Conservation (phyloP, 2,797 vertebrate genomes). For the Pangasius macronema region DNA sequence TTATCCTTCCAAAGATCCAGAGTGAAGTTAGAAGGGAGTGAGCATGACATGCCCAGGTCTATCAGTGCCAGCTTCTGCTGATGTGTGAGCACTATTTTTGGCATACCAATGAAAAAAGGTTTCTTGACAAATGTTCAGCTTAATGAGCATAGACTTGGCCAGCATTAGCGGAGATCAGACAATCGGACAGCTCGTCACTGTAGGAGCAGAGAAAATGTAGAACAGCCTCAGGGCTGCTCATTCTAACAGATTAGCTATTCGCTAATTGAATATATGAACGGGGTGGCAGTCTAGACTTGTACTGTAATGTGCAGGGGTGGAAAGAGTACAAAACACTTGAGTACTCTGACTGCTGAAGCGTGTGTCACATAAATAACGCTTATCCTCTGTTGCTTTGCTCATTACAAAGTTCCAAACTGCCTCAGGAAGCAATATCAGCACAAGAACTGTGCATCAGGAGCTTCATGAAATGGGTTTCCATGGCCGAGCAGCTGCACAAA, state of each 20-base stretch:
- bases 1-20: not conserved
- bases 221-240: slow-evolving; percentile 10
- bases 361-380: not conserved
- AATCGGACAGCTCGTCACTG: not conserved
- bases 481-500: not conserved
- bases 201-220: slow-evolving; percentile 5
- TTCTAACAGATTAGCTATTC: slow-evolving; percentile 16
- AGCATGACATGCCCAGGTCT: slow-evolving; percentile 28
- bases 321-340: not conserved
- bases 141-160: slow-evolving; percentile 23
- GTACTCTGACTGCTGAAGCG: not conserved
- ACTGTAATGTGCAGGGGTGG: not conserved
- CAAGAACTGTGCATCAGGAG: not conserved
- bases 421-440: not conserved
- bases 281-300: not conserved
- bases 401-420: not conserved
- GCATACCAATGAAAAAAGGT: slow-evolving; percentile 37
- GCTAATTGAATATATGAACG: slow-evolving; percentile 30
- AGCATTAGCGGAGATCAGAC: slow-evolving; percentile 18
- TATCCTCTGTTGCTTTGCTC: not conserved
- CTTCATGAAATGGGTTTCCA: not conserved
- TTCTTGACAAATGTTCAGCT: slow-evolving; percentile 55
- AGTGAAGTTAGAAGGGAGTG: slow-evolving; percentile 10
- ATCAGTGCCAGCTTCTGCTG: slow-evolving; percentile 43
- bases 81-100: slow-evolving; percentile 56